Evolutionary conservation across 2,797 vertebrate genomes (phyloP), one percentile per base, ranked within the genome.

Genomic region (Babyrousa celebensis): DNA sequence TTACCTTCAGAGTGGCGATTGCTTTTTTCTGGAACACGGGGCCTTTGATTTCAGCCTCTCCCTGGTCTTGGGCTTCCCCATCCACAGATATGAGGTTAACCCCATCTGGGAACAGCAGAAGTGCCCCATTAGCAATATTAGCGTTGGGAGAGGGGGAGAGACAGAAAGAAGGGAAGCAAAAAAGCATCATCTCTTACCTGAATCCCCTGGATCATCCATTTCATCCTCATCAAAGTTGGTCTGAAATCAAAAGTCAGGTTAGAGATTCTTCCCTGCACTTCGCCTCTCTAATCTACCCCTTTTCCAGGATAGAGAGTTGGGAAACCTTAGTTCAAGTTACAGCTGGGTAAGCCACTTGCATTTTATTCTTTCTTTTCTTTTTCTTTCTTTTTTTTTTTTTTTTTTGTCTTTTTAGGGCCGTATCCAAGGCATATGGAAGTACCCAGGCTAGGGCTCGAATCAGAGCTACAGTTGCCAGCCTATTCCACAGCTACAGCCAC

Each of bases 1-100:
- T 70, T 87, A 99, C 99, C 99, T 99, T 98, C 80, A 99, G 97
- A 0, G 99, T 99, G 27, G 99, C 97, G 0, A 99, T 98, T 23
- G 97, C 97, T 97, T 99, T 99, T 74, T 99, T 99, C 97, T 97
- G 99, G 71, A 98, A 98, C 68, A 98, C 98, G 20, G 98, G 98
- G 86, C 98, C 98, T 88, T 99, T 99, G 2, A 97, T 85, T 96
- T 99, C 99, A 97, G 98, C 86, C n/a, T 2, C 94, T 32, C 82
- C 97, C 48, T 99, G 99, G 4, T 99, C 99, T 17, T 99, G 99
- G 63, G 97, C 98, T 32, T 98, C 98, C 89, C 98, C 98, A 3
- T 99, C 99, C 89, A 98, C 91, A 82, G 98, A 98, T 1, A 98
- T 98, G 94, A 99, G 94, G 87, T 99, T 98, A 5, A 84, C 98